A percentile compares a stretch with the other conserved stretches of the same genome.
These are phyloP conservation scores for Spicauda simplicius DNA, from an alignment of 2,888 invertebrate species.

Conservation along the genomic window DNA sequence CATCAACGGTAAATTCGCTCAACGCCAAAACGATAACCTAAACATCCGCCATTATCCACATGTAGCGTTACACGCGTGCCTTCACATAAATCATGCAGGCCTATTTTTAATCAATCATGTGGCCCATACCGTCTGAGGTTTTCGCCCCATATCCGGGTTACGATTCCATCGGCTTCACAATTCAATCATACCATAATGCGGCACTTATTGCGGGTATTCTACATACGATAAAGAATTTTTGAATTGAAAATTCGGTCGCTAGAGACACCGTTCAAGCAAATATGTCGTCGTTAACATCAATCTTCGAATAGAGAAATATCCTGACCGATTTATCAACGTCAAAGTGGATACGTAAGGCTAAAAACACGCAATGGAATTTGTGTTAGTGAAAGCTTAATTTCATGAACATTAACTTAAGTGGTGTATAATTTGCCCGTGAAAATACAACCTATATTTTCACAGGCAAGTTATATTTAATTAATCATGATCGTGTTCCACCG, in stretches of 20 bases:
- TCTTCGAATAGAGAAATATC: slow-evolving; percentile 23
- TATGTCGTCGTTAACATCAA: slow-evolving; percentile 24
- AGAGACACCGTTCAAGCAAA: slow-evolving; percentile 1
- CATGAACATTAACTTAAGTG: slow-evolving; percentile 1
- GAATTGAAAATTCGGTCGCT: neutral
- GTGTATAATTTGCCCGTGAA: no score
- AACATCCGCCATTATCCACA: slow-evolving; percentile 27
- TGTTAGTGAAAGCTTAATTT: neutral
- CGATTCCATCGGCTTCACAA: slow-evolving; percentile 10
- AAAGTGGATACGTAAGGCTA: slow-evolving; percentile 15
- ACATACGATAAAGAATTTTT: neutral
- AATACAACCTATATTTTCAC: neutral
- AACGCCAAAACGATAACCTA: slow-evolving; percentile 20
- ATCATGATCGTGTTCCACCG: neutral
- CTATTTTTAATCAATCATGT: slow-evolving; percentile 37
- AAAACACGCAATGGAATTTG: slow-evolving; percentile 24
- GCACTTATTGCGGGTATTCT: neutral
- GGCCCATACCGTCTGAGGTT: slow-evolving; percentile 14
- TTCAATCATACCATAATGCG: slow-evolving; percentile 26
- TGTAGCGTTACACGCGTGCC: slow-evolving; percentile 16
- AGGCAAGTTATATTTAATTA: neutral
- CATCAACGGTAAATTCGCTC: slow-evolving; percentile 4
- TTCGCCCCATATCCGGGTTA: slow-evolving; percentile 21
- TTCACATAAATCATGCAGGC: slow-evolving; percentile 32
- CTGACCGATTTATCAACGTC: slow-evolving; percentile 27